Conservation (phyloP, 2,113 vertebrate species). For the Austrofundulus limnaeus region DNA sequence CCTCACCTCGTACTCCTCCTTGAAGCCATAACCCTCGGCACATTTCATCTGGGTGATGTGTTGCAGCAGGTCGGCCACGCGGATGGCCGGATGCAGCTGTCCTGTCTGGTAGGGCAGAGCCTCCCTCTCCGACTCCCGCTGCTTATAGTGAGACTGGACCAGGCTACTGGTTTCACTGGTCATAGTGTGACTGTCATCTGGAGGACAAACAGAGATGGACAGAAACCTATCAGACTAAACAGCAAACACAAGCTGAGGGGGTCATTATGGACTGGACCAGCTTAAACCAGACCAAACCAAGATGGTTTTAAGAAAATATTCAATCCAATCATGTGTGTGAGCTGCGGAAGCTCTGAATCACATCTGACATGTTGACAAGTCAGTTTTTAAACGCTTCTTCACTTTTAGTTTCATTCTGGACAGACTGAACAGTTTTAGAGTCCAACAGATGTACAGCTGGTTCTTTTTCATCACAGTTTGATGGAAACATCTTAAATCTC, state of each 20-base stretch:
- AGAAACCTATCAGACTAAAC: constrained; percentile 6
- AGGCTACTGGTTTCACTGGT: constrained; percentile 92
- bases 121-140: constrained; percentile 82
- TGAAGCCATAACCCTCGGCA: constrained; percentile 85
- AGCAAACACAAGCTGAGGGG: not conserved
- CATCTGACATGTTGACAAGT: not conserved
- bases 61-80: constrained; percentile 94
- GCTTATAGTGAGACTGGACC: constrained; percentile 91
- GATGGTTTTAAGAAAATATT: not conserved
- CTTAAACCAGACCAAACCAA: not conserved
- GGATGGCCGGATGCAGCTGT: constrained; percentile 94
- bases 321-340: not conserved
- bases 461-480: no score
- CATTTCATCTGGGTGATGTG: constrained; percentile 99
- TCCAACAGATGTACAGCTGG: not conserved
- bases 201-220: not conserved
- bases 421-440: constrained; percentile 4
- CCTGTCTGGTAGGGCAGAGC: constrained; percentile 93
- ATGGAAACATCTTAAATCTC: no score
- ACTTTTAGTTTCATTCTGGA: constrained; percentile 12
- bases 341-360: not conserved
- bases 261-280: not conserved
- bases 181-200: constrained; percentile 94
- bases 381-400: not conserved
- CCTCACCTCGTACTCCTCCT: constrained; percentile 71